Evolutionary conservation across 2,888 invertebrate genomes (phyloP).

Genomic region (Archips crataeganus): DNA sequence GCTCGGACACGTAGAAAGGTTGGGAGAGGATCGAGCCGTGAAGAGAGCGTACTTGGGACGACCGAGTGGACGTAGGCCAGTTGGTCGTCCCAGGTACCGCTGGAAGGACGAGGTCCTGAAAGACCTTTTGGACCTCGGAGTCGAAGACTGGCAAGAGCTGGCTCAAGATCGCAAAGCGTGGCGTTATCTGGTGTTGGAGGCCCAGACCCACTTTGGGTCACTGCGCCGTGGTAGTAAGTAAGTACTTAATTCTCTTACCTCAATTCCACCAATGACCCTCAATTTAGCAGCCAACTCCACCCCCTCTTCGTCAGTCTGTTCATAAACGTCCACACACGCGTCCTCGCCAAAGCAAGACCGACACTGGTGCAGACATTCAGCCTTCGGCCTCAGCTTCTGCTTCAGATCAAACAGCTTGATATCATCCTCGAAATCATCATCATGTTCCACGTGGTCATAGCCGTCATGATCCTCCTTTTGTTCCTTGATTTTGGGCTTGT

Average conservation of each 20-base stretch:
- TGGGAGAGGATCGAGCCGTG: too few relatives aligned
- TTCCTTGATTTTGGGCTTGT: conserved; percentile 50
- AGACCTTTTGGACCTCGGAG: too few relatives aligned
- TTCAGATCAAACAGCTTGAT: conserved; percentile 76
- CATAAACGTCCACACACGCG: conserved; percentile 67
- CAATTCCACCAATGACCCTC: conserved; percentile 66
- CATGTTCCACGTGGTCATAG: conserved; percentile 51
- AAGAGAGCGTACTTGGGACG: too few relatives aligned
- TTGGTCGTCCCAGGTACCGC: too few relatives aligned
- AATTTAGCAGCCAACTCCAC: conserved; percentile 69
- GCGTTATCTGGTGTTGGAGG: too few relatives aligned
- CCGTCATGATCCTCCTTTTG: conserved; percentile 46
- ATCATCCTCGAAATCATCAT: conserved; percentile 73
- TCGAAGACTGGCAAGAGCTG: too few relatives aligned
- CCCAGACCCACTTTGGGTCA: too few relatives aligned
- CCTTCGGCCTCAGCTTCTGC: conserved; percentile 56
- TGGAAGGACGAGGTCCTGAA: too few relatives aligned
- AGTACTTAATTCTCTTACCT: conserved; percentile 59
- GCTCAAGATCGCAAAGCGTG: too few relatives aligned
- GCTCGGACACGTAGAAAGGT: too few relatives aligned
- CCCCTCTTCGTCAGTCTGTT: conserved; percentile 63
- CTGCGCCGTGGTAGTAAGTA: too few relatives aligned
- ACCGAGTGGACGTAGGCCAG: too few relatives aligned
- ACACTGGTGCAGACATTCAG: conserved; percentile 53
- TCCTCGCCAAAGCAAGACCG: conserved; percentile 67